Base-by-base conservation (phyloP, 2,888 invertebrate genomes). In the Habroteleia sp. region DNA sequence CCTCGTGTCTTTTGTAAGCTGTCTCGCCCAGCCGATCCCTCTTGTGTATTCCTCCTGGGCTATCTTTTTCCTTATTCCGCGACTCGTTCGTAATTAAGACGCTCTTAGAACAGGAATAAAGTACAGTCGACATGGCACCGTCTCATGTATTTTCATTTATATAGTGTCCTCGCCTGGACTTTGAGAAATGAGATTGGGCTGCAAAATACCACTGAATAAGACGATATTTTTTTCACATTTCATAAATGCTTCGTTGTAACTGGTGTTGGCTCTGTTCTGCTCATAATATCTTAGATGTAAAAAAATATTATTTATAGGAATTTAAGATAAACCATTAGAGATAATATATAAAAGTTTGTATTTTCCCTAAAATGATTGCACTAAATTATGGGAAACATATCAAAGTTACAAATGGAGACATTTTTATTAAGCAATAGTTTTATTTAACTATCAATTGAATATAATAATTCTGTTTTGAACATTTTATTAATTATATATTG, bases 61-160 rank as follows among this genome's bases (percentile, higher is more conserved):
- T 50, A 56, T 44, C 39, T 35, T 41, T 27, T 31, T 33, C 39
- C 44, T 44, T 65, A 52, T 60, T 76, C 44, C 10, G 16, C 60
- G 58, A 63, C 56, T 63, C 58, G 56, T 65, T 73, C 42, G 74
- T 78, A 77, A 77, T 78, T 77, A 75, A 73, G 73, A 74, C 62
- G 72, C 65, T 74, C 65, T 76, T 72, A 39, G 60, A 48, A 76
- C 50, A 71, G 66, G 76, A 78, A 72, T 60, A 74, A 76, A 58
- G 63, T 71, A 63, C 65, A 69, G 50, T 48, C 54, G 65, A 39
- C 52, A 56, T 33, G 27, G 66, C 33, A 58, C 58, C 39, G 58
- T 72, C 72, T 76, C 69, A 68, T 72, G 74, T 76, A 76, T 74
- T 76, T 76, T 76, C 76, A 78, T 78, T 74, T 76, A 76, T 74